Evolutionary conservation across 2,797 vertebrate genomes (phyloP), one percentile per base, ranked within the genome.

Genomic region (Myripristis murdjan): DNA sequence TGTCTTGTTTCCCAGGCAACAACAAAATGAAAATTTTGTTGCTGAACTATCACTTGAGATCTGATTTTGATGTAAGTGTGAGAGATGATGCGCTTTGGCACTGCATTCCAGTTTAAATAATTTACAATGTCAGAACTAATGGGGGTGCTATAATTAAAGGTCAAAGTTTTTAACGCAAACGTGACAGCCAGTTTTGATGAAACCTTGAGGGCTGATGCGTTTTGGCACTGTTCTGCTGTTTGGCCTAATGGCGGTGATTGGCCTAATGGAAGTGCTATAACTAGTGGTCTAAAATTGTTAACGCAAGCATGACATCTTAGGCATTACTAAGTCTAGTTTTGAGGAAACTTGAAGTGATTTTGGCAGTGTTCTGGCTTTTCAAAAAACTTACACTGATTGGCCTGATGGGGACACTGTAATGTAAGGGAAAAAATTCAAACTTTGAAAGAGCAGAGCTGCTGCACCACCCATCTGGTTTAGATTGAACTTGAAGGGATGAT

Each of bases 401-500:
- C 9, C 5, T 33, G 1, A 43, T 64, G 35, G 2, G 20, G 18
- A 62, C 18, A 18, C 11, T 43, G 3, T 39, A 46, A 44, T 28
- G 47, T 11, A 23, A 6, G 28, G 1, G n/a, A 2, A 18, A 43
- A 11, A 26, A 20, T 1, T 16, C 16, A 37, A 11, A 20, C 15
- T 55, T 44, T 52, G 16, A 35, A 54, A 9, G 1, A n/a, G 37
- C 43, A 5, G 48, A 44, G 61, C 56, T 54, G 64, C 20, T 88
- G 80, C 83, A 64, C 88, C 85, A 80, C 31, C 49, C 7, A 48
- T 35, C 47, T 71, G 58, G 75, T 47, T 61, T 24, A 16, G 41
- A 52, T 35, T 35, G 33, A 35, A 35, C 6, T 35, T 35, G 33
- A 7, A 2, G 20, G 9, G 8, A 67, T 61, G 44, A 43, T 63